A percentile compares a stretch with the other conserved stretches of the same genome.
Evolutionary conservation across 2,888 invertebrate species (phyloP).

Genomic region (Vesta saturnalis): DNA sequence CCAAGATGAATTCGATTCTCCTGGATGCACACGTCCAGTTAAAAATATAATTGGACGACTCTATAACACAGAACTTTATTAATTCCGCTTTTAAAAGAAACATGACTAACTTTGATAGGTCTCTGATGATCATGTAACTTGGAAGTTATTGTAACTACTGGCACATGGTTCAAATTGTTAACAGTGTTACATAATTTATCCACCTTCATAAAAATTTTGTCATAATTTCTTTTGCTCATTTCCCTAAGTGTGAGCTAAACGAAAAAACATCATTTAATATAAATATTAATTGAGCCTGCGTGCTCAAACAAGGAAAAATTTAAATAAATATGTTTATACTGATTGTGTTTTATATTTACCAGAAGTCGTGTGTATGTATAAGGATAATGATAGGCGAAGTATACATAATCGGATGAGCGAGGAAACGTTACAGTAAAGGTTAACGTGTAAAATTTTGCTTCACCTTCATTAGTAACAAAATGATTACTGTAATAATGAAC

Average conservation of each 20-base stretch:
- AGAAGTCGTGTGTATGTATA: conserved; percentile 83
- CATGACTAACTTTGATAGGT: too few species aligned
- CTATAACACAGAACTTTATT: conserved; percentile 55
- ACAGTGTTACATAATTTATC: conserved; percentile 78
- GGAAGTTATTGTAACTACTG: conserved; percentile 82
- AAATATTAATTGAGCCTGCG: too few species aligned
- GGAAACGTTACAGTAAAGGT: conserved; percentile 82
- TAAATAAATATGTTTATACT: too few species aligned
- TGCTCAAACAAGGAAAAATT: too few species aligned
- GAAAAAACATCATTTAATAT: too few species aligned
- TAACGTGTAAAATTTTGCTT: conserved; percentile 76
- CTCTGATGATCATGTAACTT: too few species aligned
- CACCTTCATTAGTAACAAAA: conserved; percentile 66
- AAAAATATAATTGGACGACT: conserved; percentile 76
- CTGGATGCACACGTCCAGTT: conserved; percentile 85
- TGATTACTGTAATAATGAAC: conserved; percentile 87
- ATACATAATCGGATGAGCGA: conserved; percentile 80
- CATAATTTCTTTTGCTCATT: too few species aligned
- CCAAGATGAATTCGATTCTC: conserved; percentile 90
- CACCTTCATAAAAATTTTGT: conserved; percentile 69
- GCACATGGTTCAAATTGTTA: conserved; percentile 74
- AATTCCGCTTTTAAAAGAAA: too few species aligned
- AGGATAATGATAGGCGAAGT: conserved; percentile 88
- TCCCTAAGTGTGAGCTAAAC: too few species aligned
- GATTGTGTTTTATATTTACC: too few species aligned